A percentile compares a stretch with the other conserved stretches of the same genome.
phyloP scores from a whole-genome alignment of 2,797 vertebrate species.

The Chelidonichthys spinosus region DNA sequence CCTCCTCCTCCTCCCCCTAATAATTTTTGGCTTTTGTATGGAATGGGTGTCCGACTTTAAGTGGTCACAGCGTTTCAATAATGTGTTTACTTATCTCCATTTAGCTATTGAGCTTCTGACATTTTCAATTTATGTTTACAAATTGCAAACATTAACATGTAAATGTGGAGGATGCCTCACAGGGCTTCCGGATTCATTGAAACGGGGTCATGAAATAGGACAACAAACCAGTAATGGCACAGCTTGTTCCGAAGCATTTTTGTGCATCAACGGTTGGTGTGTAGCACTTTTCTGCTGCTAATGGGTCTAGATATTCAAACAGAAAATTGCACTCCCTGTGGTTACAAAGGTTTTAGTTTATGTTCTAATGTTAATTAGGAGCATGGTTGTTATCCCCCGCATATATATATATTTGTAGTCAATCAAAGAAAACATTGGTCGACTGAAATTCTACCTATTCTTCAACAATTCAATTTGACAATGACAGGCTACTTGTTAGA shows the following conservation, averaged over 20 bases:
- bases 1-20: constrained; percentile 50
- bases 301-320: constrained; percentile 55
- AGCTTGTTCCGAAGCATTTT: constrained; percentile 66
- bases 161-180: constrained; percentile 80
- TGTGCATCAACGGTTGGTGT: constrained; percentile 48
- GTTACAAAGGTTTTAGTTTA: constrained; percentile 40
- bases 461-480: too few relatives aligned
- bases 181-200: constrained; percentile 73
- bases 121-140: constrained; percentile 86
- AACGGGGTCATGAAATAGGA: constrained; percentile 74
- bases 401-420: background rate
- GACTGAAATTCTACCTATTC: too few relatives aligned
- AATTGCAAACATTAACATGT: constrained; percentile 84
- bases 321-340: constrained; percentile 37
- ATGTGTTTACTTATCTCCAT: constrained; percentile 84
- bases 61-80: constrained; percentile 77
- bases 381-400: background rate
- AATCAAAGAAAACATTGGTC: too few relatives aligned
- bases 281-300: constrained; percentile 53
- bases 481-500: background rate
- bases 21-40: constrained; percentile 66
- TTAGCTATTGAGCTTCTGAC: constrained; percentile 85
- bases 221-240: constrained; percentile 72
- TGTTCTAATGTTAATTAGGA: constrained; percentile 20
- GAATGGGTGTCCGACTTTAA: constrained; percentile 76